Percentiles rank a stretch among this genome's conserved stretches.
phyloP scores from a whole-genome alignment of 2,797 vertebrate species.

The Oreochromis grahami region DNA sequence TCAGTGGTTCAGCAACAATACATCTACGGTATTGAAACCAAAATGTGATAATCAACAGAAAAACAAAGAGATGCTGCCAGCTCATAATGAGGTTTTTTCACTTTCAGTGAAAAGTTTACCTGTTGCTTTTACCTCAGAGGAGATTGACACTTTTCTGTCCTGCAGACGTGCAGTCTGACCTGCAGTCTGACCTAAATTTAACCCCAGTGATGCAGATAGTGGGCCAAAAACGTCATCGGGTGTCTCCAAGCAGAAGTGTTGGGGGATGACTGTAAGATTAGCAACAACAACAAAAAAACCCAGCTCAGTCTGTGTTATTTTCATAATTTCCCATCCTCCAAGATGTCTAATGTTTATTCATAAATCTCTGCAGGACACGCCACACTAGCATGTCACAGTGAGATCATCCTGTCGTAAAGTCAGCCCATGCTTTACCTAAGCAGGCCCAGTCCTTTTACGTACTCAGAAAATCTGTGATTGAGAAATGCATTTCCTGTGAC shows the following conservation, averaged over 20 bases:
- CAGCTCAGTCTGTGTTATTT: not conserved
- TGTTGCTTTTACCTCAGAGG: not conserved
- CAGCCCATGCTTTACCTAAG: not conserved
- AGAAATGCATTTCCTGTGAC: conserved; percentile 68
- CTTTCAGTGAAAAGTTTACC: not conserved
- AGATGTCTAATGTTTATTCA: not conserved
- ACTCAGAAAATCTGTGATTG: conserved; percentile 62
- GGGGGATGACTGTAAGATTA: not conserved
- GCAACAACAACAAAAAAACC: not conserved
- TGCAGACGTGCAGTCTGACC: not conserved
- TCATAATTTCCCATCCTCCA: not conserved
- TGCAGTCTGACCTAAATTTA: not conserved
- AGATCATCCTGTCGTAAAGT: not conserved
- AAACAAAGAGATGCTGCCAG: not conserved
- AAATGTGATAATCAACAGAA: not conserved
- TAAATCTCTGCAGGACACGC: not conserved
- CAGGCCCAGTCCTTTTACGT: conserved; percentile 30
- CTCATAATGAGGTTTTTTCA: not conserved
- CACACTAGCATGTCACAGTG: not conserved
- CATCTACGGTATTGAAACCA: not conserved
- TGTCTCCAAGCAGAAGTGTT: conserved; percentile 4
- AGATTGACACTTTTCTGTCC: not conserved
- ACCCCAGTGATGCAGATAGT: not conserved
- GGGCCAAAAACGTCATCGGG: not conserved
- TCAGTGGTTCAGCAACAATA: conserved; percentile 14